Evolutionary conservation across 1,140 invertebrate genomes (phyloP).

Genomic region (Ladona fulva): DNA sequence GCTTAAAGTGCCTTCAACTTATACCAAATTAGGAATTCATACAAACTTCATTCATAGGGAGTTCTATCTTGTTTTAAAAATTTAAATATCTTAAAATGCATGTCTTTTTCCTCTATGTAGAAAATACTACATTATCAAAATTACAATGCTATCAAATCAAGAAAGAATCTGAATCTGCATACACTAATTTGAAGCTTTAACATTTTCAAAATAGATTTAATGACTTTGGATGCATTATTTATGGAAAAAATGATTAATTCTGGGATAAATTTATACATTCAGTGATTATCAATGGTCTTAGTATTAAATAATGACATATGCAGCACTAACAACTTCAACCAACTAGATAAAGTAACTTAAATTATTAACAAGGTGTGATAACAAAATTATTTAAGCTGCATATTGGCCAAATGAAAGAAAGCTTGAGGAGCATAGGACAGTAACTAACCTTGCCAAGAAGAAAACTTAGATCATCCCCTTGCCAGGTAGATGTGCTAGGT

Average conservation of each 20-base stretch:
- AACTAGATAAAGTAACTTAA: neutral
- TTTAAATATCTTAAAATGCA: neutral
- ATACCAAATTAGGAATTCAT: neutral
- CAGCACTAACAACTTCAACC: constrained; percentile 5
- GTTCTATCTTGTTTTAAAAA: neutral
- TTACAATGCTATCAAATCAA: neutral
- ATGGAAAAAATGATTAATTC: neutral
- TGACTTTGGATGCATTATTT: constrained; percentile 2
- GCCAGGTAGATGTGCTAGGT: neutral
- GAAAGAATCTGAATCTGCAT: neutral
- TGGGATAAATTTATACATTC: neutral
- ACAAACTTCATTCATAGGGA: neutral
- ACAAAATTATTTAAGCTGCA: neutral
- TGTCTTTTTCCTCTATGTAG: neutral
- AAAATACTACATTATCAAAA: neutral
- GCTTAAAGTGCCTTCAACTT: neutral
- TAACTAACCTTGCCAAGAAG: neutral
- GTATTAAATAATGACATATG: neutral
- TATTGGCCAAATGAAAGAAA: neutral
- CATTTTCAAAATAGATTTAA: neutral
- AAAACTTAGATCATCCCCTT: neutral
- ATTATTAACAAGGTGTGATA: neutral
- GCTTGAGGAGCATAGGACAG: neutral
- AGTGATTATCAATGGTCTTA: neutral
- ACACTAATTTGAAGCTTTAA: neutral